These are phyloP conservation scores for Hemithea aestivaria DNA, from an alignment of 2,888 invertebrate species.

Conservation along the genomic window DNA sequence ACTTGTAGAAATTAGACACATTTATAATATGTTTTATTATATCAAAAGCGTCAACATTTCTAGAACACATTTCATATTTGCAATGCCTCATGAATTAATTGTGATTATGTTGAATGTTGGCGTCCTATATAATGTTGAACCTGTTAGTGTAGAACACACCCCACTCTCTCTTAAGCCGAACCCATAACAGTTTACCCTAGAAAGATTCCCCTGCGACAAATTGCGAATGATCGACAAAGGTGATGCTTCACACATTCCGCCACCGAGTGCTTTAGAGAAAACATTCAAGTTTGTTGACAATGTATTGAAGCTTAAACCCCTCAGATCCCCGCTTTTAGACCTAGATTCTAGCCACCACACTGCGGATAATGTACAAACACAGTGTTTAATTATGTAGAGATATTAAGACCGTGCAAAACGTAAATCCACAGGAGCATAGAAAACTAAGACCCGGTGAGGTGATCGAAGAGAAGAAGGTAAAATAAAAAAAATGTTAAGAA, in stretches of 20 bases:
- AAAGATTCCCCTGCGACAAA: conserved; percentile 44
- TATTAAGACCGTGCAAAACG: conserved; percentile 73
- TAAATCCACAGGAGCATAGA: conserved; percentile 87
- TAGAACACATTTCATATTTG: conserved; percentile 21
- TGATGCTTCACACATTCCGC: conserved; percentile 53
- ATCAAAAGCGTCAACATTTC: conserved; percentile 37
- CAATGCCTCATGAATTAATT: not conserved
- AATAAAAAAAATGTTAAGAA: conserved; percentile 60
- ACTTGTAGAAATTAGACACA: conserved; percentile 17
- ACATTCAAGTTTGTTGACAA: conserved; percentile 48
- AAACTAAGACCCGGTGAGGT: conserved; percentile 97
- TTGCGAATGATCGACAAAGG: conserved; percentile 54
- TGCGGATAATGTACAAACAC: conserved; percentile 46
- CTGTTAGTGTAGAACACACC: conserved; percentile 60
- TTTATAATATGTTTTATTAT: conserved; percentile 16
- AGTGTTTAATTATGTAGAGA: conserved; percentile 50
- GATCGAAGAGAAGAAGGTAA: conserved; percentile 96
- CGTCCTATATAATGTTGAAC: conserved; percentile 39
- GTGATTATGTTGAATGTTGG: conserved; percentile 33
- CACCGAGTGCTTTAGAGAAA: conserved; percentile 58
- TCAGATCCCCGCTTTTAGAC: conserved; percentile 63
- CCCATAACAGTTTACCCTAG: conserved; percentile 66
- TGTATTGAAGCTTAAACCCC: conserved; percentile 59
- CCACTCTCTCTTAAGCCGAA: conserved; percentile 77
- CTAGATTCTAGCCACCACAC: conserved; percentile 52